Base-by-base conservation (phyloP, 2,113 vertebrate species). In the Coturnix japonica region DNA sequence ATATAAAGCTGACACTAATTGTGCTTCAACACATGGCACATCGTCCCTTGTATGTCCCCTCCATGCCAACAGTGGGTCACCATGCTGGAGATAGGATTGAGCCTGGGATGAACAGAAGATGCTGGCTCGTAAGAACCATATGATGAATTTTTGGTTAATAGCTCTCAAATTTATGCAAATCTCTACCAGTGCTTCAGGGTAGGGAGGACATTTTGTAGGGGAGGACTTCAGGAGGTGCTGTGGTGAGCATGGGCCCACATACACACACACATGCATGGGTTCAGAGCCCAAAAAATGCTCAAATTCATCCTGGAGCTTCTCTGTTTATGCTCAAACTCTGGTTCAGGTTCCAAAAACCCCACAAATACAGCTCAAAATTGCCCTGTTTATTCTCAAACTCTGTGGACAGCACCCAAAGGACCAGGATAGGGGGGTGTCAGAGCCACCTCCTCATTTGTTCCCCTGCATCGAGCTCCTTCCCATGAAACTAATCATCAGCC, bases 61-160 rank as follows among this genome's bases (percentile, higher is more conserved):
- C 26, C 39, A 5, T 1, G 4, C 23, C 2, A 1, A 0, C 8
- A 44, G 13, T 0, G 0, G 31, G 35, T 30, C 49, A 11, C 46
- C 6, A 1, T 2, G 22, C 26, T 25, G 54, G 53, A 67, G 16
- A 39, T 1, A 11, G 20, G 22, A 13, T 46, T 46, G 13, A 73
- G 11, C 33, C 28, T 9, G n/a, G 13, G 6, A 6, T 5, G 2
- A 15, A 3, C 6, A 46, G 35, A 30, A 11, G 69, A 78, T 28
- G 31, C 23, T 35, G 9, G 25, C 2, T 30, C 11, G 4, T 26
- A 44, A 46, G 51, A 23, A 44, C 19, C 28, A 57, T 3, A 49
- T 13, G 4, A 23, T 56, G 37, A 18, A 20, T 44, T 51, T 22
- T 8, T 0, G 0, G 23, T 20, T 3, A 21, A 28, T 69, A 63